These are phyloP conservation scores for Hemibagrus wyckioides DNA, from an alignment of 2,113 vertebrate species.

Conservation along the genomic window DNA sequence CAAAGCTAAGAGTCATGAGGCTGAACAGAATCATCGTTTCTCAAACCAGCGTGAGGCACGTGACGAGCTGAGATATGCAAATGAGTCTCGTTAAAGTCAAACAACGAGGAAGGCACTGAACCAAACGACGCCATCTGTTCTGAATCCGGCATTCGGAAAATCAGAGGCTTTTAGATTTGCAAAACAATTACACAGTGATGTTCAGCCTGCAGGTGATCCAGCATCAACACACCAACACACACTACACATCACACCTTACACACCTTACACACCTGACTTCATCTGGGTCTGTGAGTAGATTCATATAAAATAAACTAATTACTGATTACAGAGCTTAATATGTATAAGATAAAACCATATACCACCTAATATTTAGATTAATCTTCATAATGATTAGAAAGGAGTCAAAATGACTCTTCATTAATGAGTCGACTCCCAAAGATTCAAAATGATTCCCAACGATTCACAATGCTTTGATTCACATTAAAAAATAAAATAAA, in stretches of 20 bases:
- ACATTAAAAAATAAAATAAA: no score
- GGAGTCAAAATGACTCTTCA: no score
- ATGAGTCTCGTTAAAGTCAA: constrained; percentile 8
- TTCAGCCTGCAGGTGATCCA: not conserved
- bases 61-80: constrained; percentile 7
- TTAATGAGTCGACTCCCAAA: no score
- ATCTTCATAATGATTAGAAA: no score
- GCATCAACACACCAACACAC: no score
- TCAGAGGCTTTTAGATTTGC: not conserved
- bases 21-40: not conserved
- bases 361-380: no score
- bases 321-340: not conserved
- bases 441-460: no score
- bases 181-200: not conserved
- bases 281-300: not conserved
- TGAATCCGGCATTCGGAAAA: not conserved
- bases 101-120: constrained; percentile 1
- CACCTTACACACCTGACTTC: not conserved
- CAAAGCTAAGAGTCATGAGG: not conserved
- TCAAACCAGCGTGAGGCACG: not conserved
- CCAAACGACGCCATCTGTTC: constrained; percentile 10
- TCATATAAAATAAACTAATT: not conserved
- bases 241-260: not conserved
- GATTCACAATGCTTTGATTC: no score
- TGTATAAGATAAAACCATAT: not conserved